These are phyloP conservation scores for Artemia franciscana DNA, from an alignment of 1,140 invertebrate species.

Conservation along the genomic window DNA sequence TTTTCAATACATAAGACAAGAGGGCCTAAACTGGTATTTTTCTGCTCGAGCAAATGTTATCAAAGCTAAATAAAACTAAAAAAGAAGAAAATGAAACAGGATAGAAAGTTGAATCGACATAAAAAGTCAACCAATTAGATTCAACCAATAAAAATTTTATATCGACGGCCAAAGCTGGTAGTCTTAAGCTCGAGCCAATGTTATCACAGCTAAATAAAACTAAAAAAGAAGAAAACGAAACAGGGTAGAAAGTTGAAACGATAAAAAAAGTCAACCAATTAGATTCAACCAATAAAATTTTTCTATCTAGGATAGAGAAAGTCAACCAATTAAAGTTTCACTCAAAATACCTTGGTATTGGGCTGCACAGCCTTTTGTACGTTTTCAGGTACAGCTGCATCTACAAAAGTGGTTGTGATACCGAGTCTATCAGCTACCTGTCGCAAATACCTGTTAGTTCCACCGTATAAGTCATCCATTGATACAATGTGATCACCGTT, in stretches of 20 bases:
- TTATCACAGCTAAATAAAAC: neutral
- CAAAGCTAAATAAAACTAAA: too few species aligned
- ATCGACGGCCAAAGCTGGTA: too few species aligned
- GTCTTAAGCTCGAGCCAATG: neutral
- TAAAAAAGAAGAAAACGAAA: constrained; percentile 2
- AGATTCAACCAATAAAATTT: too few species aligned
- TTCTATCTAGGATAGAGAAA: constrained; percentile 1
- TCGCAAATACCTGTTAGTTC: constrained; percentile 41
- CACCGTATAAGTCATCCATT: constrained; percentile 88
- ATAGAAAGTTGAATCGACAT: too few species aligned
- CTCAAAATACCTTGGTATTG: constrained; percentile 50
- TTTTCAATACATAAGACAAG: too few species aligned
- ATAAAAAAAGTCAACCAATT: too few species aligned
- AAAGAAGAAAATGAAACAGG: too few species aligned
- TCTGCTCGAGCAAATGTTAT: too few species aligned
- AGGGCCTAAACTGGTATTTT: too few species aligned
- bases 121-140: too few species aligned
- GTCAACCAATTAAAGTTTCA: neutral
- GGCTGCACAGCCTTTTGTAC: constrained; percentile 42
- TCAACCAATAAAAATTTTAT: too few species aligned
- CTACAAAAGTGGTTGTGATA: constrained; percentile 52
- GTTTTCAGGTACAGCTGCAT: constrained; percentile 41
- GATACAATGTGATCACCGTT: constrained; percentile 73
- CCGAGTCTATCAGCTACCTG: constrained; percentile 36
- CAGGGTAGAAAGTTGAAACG: neutral